Evolutionary conservation across 2,888 invertebrate species (phyloP), one percentile per base, ranked within the genome.

Genomic region (Andrena bucephala): DNA sequence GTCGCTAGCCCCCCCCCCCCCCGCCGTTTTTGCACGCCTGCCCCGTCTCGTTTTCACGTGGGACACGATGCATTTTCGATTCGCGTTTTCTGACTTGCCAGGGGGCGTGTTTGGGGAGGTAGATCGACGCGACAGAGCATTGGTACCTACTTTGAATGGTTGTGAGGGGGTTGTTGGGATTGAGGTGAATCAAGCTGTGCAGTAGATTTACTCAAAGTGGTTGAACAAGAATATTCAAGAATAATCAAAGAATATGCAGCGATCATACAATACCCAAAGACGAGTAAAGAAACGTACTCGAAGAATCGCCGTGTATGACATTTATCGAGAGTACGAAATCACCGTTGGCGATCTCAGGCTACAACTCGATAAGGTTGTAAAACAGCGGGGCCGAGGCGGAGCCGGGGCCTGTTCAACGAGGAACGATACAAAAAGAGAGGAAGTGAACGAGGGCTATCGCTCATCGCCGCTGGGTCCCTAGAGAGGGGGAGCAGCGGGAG

Each of bases 401-500:
- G 65, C 52, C 42, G 36, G 60, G 48, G 8, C 50, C 69, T 24
- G 75, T 75, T 59, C 31, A 67, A 73, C 31, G 62, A 60, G 72
- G 57, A 62, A 33, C 80, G 81, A 81, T 66, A 81, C 69, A 69
- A 69, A 80, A 62, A 62, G 79, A 74, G 66, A 70, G 68, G 81
- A 84, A 75, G 70, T 54, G 54, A 72, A 74, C 54, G 77, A 81
- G 78, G 83, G 79, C 86, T 91, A 92, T 92, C 92, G 91, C 88
- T 92, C 92, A 91, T 91, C 91, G 89, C 83, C 85, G 74, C 84
- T 42, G 42, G 79, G 78, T 92, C 92, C 91, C 93, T 42, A 67
- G 91, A 89, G 93, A 85, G 89, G 24, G 57, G 24, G 13, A 42
- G 24, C 93, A 85, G 89, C 10, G 57, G 24, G 16, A 42, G 24